Evolutionary conservation across 2,888 invertebrate genomes (phyloP).

Genomic region (Drosophila anomalata): DNA sequence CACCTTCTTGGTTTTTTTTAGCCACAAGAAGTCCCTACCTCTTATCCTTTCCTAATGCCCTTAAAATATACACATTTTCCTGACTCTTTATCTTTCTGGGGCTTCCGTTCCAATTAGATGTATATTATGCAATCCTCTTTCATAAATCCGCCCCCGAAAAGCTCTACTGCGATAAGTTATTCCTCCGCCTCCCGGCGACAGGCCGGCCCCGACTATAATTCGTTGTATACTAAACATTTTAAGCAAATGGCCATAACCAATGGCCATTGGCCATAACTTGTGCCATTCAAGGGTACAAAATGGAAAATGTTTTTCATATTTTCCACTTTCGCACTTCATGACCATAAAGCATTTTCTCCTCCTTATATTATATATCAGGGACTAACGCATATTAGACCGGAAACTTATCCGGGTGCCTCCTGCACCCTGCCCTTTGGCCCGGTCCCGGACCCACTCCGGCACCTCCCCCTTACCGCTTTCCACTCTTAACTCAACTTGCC

Average conservation of each 20-base stretch:
- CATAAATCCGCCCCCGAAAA: constrained; percentile 24
- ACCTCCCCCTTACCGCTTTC: not conserved
- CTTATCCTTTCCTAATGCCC: not conserved
- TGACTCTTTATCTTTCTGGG: not conserved
- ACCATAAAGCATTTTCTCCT: constrained; percentile 72
- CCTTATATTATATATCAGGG: constrained; percentile 48
- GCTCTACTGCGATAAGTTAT: constrained; percentile 8
- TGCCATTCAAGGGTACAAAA: constrained; percentile 37
- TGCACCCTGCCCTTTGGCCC: not conserved
- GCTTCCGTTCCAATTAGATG: constrained; percentile 11
- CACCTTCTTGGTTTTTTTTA: not conserved
- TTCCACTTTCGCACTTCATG: constrained; percentile 79
- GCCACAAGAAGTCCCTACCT: not conserved
- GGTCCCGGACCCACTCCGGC: not conserved
- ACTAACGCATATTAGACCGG: constrained; percentile 69
- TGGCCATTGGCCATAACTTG: constrained; percentile 48
- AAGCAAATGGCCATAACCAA: constrained; percentile 50
- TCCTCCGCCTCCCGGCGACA: not conserved
- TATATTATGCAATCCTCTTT: constrained; percentile 36
- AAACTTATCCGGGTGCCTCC: constrained; percentile 14
- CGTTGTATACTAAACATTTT: constrained; percentile 39
- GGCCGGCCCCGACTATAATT: constrained; percentile 2
- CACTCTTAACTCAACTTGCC: constrained; percentile 17
- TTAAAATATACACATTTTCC: not conserved
- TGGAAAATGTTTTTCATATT: constrained; percentile 66